phyloP scores from a whole-genome alignment of 2,888 invertebrate species.

The Malachius bipustulatus region DNA sequence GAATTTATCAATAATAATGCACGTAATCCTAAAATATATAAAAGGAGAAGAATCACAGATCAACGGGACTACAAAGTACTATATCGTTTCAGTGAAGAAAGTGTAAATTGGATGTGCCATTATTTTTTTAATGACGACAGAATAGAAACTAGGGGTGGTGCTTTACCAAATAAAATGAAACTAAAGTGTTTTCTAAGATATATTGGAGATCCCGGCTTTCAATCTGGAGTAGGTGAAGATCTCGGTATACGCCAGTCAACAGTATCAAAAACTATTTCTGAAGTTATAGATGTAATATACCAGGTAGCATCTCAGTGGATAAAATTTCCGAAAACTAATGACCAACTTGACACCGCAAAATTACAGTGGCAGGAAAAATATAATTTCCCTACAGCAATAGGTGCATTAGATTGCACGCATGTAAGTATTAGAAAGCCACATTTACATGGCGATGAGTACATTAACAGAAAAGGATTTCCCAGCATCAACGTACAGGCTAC shows the following conservation, averaged over 20 bases:
- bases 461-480: conserved; percentile 14
- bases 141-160: conserved; percentile 11
- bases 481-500: conserved; percentile 15
- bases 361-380: conserved; percentile 9
- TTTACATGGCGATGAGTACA: conserved; percentile 13
- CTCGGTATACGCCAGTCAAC: conserved; percentile 4
- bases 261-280: conserved; percentile 10
- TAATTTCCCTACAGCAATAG: conserved; percentile 11
- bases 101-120: conserved; percentile 5
- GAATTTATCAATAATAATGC: neutral
- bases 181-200: conserved; percentile 10
- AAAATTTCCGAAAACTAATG: conserved; percentile 6
- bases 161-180: conserved; percentile 8
- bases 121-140: conserved; percentile 6
- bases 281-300: conserved; percentile 5
- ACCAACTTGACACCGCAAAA: conserved; percentile 7
- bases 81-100: conserved; percentile 6
- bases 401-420: conserved; percentile 12
- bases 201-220: conserved; percentile 12
- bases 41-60: neutral
- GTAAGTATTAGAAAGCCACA: conserved; percentile 10
- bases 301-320: conserved; percentile 9
- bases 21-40: conserved; percentile 1
- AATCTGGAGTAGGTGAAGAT: conserved; percentile 9
- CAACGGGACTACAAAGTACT: neutral